These are phyloP conservation scores for Diorhabda carinulata DNA, from an alignment of 1,140 invertebrate species.

Conservation along the genomic window DNA sequence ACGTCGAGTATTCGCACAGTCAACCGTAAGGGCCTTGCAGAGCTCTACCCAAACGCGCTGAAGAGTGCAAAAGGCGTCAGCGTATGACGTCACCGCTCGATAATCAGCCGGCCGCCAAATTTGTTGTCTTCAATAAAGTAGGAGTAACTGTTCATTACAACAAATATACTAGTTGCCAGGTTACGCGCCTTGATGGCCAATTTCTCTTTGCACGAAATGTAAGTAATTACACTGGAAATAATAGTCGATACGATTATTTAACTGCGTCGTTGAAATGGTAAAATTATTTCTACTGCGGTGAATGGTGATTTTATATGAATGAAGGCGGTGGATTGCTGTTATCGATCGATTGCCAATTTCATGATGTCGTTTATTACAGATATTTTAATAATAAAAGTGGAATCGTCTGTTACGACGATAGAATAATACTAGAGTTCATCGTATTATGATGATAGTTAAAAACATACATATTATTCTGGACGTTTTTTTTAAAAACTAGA, in stretches of 20 bases:
- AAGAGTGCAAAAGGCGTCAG: not conserved
- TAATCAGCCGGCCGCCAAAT: not conserved
- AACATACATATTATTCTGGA: too few relatives aligned
- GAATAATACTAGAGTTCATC: too few relatives aligned
- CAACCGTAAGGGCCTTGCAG: too few relatives aligned
- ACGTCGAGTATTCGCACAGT: too few relatives aligned
- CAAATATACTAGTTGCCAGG: not conserved
- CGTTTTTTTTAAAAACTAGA: too few relatives aligned
- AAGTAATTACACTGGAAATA: not conserved
- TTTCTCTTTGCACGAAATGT: not conserved
- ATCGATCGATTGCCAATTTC: not conserved
- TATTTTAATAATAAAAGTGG: too few relatives aligned
- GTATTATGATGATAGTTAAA: too few relatives aligned
- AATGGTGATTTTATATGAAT: not conserved
- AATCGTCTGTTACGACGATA: too few relatives aligned
- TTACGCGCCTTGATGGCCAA: not conserved
- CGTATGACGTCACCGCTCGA: not conserved
- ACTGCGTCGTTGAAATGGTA: not conserved
- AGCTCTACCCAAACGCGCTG: not conserved
- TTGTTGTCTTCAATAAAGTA: not conserved
- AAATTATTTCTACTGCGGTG: not conserved
- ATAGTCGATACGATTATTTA: not conserved
- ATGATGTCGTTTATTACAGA: not conserved
- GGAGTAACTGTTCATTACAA: slow-evolving; percentile 2
- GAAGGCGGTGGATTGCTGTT: not conserved